Evolutionary conservation across 2,888 invertebrate genomes (phyloP), one percentile per base, ranked within the genome.

Genomic region (Morinoia aosen): DNA sequence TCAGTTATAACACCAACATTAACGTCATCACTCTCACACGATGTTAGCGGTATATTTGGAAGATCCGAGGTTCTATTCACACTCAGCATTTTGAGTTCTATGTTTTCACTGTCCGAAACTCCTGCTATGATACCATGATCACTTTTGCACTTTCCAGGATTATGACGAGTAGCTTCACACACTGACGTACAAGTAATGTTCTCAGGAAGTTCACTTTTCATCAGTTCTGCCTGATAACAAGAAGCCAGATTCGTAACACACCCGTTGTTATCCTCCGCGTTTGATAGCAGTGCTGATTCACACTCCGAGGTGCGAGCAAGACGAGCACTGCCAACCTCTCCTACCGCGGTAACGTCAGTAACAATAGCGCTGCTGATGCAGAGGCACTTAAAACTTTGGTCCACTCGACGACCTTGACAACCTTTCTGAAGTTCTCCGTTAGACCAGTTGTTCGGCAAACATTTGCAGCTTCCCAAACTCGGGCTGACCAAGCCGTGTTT

Each of bases 291-390:
- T 3, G 25, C 25, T 33, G 76, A 16, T 76, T 76, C 76, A 76
- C 76, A 16, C 76, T 76, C 76, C 25, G 76, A 76, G 76, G 7
- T 33, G 76, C 19, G 76, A 90, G 12, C 40, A 7, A 48, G 90
- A 39, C 7, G 57, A 93, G 93, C 56, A 57, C 93, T 48, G 58
- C 93, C 19, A 11, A 93, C 93, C 57, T 57, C 93, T 57, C 93
- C 93, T 48, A 16, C 90, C n/a, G 90, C 93, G 57, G 57, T 93
- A 57, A 58, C 93, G 33, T 58, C 48, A 57, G 93, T 48, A 93
- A 93, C 93, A 93, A 93, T 93, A 93, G 93, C 16, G 56, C 57
- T 48, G 93, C 93, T 93, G 93, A 57, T 93, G 57, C 58, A 33
- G 57, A 14, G 57, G 57, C 57, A 57, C 93, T 93, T 48, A 14